Conservation (phyloP, 2,888 invertebrate species). For the Beris chalybata region DNA sequence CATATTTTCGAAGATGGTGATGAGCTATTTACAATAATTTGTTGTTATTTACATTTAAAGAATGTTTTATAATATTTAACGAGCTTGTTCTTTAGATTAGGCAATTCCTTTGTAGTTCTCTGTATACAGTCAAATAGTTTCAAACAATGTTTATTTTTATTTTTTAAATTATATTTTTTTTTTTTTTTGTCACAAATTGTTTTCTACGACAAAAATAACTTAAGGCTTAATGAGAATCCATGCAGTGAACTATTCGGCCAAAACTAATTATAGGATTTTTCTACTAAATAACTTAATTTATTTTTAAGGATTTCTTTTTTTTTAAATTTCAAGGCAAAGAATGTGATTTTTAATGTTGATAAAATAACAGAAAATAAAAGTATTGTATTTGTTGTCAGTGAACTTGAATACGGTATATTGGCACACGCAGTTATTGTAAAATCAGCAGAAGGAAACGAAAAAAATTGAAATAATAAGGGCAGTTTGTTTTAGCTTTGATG, state of each 20-base stretch:
- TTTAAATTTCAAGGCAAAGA: too few species aligned
- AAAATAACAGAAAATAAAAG: too few species aligned
- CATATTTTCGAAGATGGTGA: too few species aligned
- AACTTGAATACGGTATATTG: constrained; percentile 6
- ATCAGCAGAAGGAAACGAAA: too few species aligned
- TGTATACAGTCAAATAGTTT: not conserved
- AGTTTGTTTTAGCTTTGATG: too few species aligned
- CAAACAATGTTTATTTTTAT: not conserved
- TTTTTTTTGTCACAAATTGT: not conserved
- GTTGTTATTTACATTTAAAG: not conserved
- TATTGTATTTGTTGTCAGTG: not conserved
- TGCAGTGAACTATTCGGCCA: not conserved
- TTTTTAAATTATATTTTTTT: not conserved
- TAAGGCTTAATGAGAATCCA: constrained; percentile 4
- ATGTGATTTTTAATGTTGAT: too few species aligned
- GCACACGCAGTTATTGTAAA: constrained; percentile 13
- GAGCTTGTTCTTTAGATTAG: not conserved
- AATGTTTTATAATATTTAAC: not conserved
- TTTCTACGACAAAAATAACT: constrained; percentile 4
- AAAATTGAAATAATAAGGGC: too few species aligned
- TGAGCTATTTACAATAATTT: too few species aligned
- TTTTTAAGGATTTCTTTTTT: too few species aligned
- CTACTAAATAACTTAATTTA: too few species aligned
- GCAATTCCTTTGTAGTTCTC: too few species aligned
- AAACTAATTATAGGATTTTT: too few species aligned